phyloP scores from a whole-genome alignment of 2,113 vertebrate genomes.

The Campylorhamphus procurvoides region DNA sequence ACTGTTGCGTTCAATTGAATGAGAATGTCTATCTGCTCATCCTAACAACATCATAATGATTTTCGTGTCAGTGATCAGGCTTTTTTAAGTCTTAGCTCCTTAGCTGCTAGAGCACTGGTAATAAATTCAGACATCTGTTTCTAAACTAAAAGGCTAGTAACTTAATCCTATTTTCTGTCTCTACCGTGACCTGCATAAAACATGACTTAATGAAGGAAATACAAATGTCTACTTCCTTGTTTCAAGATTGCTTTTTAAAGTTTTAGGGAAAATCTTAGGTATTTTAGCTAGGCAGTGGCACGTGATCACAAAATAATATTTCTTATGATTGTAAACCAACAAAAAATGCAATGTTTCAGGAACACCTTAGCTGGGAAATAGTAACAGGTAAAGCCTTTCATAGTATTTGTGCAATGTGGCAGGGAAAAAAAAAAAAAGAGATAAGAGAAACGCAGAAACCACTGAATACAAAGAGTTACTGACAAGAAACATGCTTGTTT shows the following conservation, averaged over 20 bases:
- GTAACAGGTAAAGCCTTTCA: not conserved
- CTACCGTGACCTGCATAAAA: not conserved
- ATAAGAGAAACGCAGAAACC: not conserved
- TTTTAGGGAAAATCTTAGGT: not conserved
- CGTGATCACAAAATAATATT: not conserved
- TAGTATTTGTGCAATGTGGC: not conserved
- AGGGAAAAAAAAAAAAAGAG: not conserved
- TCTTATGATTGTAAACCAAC: not conserved
- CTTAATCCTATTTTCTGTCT: conserved; percentile 53
- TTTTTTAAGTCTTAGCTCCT: conserved; percentile 38
- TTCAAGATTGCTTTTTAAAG: not conserved
- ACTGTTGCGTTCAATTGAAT: not conserved
- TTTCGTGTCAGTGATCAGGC: not conserved
- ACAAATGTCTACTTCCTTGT: not conserved
- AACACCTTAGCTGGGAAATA: not conserved
- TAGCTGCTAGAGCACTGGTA: conserved; percentile 3
- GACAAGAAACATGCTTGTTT: not conserved
- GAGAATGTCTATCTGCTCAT: not conserved
- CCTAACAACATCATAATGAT: not conserved
- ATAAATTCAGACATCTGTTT: conserved; percentile 51
- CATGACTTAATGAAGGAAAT: not conserved
- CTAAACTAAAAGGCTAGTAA: conserved; percentile 36
- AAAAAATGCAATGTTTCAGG: not conserved
- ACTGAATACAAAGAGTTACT: not conserved
- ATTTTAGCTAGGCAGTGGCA: not conserved